Evolutionary conservation across 30 jellyfish, hydroid and myxozoan species (phyloP), one percentile per base, ranked within the genome.

Genomic region (Mastigias papua): DNA sequence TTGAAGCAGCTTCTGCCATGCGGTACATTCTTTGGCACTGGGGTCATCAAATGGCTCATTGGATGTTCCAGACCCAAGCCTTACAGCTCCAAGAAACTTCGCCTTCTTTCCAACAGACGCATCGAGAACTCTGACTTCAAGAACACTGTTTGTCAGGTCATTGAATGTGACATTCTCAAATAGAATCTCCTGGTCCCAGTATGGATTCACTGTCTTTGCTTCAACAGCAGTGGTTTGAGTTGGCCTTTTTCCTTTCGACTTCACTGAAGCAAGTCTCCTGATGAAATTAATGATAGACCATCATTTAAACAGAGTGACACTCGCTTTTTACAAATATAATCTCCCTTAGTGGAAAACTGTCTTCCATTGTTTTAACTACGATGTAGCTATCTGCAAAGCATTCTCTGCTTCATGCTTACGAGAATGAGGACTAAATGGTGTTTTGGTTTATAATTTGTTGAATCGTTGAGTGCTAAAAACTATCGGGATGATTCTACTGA

Each of bases 1-100:
- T 34, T 90, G 81, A 29, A 95, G 63, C 98, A 95, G 73, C 62
- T 72, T 75, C 66, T 95, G 95, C 99, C 99, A 95, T 22, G 85
- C 86, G 35, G 69, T 74, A 42, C 89, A 65, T 34, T 95, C 99
- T 26, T 79, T 91, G 33, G 84, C 92, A 62, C 86, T 85, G 0
- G 99, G 84, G 70, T 95, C 99, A 73, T 95, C 95, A 29, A 69
- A 72, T 31, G 76, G 87, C 49, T 72, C 91, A 34, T 86, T 93
- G 23, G 87, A 67, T 21, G 77, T 62, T 34, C 99, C 99, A 6
- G 57, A 30, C 20, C 99, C 99, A 16, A 95, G 80, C 32, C 99
- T 73, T 34, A 76, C 82, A 65, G 94, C 97, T 2, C 98, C 99
- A 4, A 95, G 17, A 50, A 90, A 69, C 20, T 58, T 75, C 22